Conservation (phyloP, 2,797 vertebrate species). For the Pagetopsis macropterus region DNA sequence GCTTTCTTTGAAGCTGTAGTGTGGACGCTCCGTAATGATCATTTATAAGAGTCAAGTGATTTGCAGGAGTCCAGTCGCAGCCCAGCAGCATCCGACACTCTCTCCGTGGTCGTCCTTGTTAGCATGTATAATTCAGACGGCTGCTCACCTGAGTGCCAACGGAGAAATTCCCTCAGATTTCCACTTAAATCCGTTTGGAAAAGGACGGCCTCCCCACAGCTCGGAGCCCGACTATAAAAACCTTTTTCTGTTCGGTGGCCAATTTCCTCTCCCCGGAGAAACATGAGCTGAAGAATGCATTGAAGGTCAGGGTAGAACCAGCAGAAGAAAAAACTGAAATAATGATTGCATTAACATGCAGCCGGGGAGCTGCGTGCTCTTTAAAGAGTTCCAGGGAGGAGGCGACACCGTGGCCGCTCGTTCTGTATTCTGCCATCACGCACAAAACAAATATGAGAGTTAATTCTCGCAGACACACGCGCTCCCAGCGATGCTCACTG, state of each 20-base stretch:
- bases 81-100: constrained; percentile 30
- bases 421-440: constrained; percentile 48
- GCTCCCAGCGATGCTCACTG: constrained; percentile 22
- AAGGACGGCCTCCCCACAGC: constrained; percentile 20
- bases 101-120: constrained; percentile 38
- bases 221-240: constrained; percentile 29
- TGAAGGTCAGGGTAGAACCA: constrained; percentile 77
- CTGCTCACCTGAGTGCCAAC: constrained; percentile 61
- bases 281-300: constrained; percentile 48
- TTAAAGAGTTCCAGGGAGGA: constrained; percentile 62
- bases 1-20: too few species aligned
- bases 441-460: constrained; percentile 53
- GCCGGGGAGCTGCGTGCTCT: constrained; percentile 65
- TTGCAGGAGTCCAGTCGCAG: constrained; percentile 11
- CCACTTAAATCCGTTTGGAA: constrained; percentile 54
- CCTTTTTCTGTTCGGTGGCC: constrained; percentile 49
- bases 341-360: constrained; percentile 79
- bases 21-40: not conserved
- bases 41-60: constrained; percentile 3
- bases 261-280: constrained; percentile 63
- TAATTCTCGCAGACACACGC: constrained; percentile 16
- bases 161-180: constrained; percentile 50
- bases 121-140: constrained; percentile 66
- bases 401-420: constrained; percentile 55
- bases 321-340: constrained; percentile 66